Base-by-base conservation (phyloP, 2,113 vertebrate genomes). In the Nerophis lumbriciformis region DNA sequence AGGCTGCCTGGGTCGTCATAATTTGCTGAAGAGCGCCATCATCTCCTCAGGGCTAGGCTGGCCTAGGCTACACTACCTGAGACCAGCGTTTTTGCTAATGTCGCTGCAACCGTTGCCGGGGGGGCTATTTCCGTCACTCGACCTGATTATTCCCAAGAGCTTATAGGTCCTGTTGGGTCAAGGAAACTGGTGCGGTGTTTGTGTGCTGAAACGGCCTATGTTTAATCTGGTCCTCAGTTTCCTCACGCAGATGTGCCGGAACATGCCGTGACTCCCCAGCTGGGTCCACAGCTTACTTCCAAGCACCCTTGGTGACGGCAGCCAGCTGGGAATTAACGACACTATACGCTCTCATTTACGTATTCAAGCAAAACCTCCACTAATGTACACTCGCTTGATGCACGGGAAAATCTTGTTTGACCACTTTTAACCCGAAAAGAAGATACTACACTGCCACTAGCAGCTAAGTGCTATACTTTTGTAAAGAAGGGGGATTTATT, bases 21-120 rank as follows among this genome's bases (percentile, higher is more conserved):
- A 58, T 79, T 77, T 69, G 59, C 75, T 63, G 65, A 75, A 56
- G 72, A 66, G 54, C 69, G 56, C 76, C 42, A 12, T 44, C 76
- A 73, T 83, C 75, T 75, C 85, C 66, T 59, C 68, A 12, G 78
- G 78, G 76, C 47, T 72, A 48, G 69, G 61, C 9, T 65, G 73
- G 70, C 67, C 69, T 52, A 53, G 42, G 42, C 42, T 45, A 11
- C 61, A 57, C 60, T 67, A 73, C 70, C 63, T 38, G 59, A 76
- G 65, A 76, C 5, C 10, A 35, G 28, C 15, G 5, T 48, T 47
- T 52, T 61, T 53, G 71, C 54, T 48, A 53, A 55, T 8, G 60
- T 61, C 69, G 12, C 51, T 51, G 19, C 61, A 51, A 51, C 48
- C 1, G 16, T 54, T 36, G 54, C 76, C 56, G 1, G 4, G 28